Percentiles rank a stretch among this genome's conserved stretches.
Evolutionary conservation across 2,888 invertebrate genomes (phyloP).

Genomic region (Dioctria linearis): DNA sequence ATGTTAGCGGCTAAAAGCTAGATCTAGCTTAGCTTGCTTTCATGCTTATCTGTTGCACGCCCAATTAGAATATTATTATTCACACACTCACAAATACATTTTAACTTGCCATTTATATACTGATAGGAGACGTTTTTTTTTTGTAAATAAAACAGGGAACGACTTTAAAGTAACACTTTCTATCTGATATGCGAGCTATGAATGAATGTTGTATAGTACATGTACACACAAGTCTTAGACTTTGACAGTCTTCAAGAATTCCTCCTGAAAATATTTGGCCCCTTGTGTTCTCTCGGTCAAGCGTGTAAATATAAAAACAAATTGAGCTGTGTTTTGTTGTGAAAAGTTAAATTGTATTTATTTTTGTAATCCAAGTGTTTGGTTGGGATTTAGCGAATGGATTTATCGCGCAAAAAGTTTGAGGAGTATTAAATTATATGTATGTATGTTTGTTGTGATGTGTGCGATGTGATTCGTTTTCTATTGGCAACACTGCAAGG

Average conservation of each 20-base stretch:
- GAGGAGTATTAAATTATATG: too few relatives aligned
- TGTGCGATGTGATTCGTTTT: too few relatives aligned
- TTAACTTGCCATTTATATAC: too few relatives aligned
- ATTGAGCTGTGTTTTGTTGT: background rate
- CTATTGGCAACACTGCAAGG: too few relatives aligned
- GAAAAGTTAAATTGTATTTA: background rate
- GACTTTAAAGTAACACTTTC: too few relatives aligned
- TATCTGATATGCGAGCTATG: too few relatives aligned
- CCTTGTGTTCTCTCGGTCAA: conserved; percentile 32
- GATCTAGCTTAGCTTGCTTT: background rate
- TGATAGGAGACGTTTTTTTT: background rate
- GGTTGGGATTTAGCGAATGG: background rate
- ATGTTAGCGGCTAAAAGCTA: background rate
- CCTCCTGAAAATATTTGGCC: conserved; percentile 28
- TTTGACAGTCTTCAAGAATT: conserved; percentile 18
- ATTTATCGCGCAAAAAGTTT: background rate
- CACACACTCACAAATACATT: too few relatives aligned
- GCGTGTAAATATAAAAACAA: conserved; percentile 25
- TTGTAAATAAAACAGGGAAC: background rate
- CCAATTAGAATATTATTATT: too few relatives aligned
- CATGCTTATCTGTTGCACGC: too few relatives aligned
- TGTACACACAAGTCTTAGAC: background rate
- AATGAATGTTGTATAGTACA: background rate
- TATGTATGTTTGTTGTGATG: background rate
- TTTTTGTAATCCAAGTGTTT: conserved; percentile 9